Evolutionary conservation across 2,113 vertebrate genomes (phyloP), one percentile per base, ranked within the genome.

Genomic region (Melanerpes aurifrons): DNA sequence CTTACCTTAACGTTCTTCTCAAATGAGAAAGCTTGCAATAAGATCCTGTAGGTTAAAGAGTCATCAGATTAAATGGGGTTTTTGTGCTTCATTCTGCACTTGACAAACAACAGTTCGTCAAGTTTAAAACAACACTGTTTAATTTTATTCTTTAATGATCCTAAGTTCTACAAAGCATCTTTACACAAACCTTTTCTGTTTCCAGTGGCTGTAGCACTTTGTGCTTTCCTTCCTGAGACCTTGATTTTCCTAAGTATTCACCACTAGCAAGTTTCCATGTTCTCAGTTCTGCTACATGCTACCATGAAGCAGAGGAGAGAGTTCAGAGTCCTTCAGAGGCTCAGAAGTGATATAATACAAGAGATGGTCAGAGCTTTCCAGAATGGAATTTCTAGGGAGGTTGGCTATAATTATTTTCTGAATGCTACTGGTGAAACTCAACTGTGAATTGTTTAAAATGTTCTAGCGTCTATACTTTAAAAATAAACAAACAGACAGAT

Each of bases 1-100:
- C 96, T 98, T 97, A 99, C 99, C 98, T 98, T 89, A 98, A 96
- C 87, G 97, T 87, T 98, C 96, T 98, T 77, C 97, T 98, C 96
- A 97, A 93, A 96, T 97, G 94, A 97, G 98, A 98, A 87, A 98
- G 97, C 96, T 97, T 98, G 92, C 98, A 98, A 82, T 98, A 97
- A 97, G 97, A 98, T 95, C 98, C 99, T 99, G 93, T 83, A 90
- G 90, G 86, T 95, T 53, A 94, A 97, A 98, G 92, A 96, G 20
- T 66, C 61, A 61, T 73, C 31, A 57, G 56, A 31, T 82, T 63
- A 90, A 81, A 62, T 8, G 12, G 16, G 67, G 71, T 91, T 73
- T 57, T 67, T 47, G 43, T 43, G 10, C 10, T 8, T 88, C 62
- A 48, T 45, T 93, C 91, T 86, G 59, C 29, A 64, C n/a, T 68